A percentile compares a stretch with the other conserved stretches of the same genome.
Conservation (phyloP, 2,888 invertebrate genomes). For the Nomada hirtipes region DNA sequence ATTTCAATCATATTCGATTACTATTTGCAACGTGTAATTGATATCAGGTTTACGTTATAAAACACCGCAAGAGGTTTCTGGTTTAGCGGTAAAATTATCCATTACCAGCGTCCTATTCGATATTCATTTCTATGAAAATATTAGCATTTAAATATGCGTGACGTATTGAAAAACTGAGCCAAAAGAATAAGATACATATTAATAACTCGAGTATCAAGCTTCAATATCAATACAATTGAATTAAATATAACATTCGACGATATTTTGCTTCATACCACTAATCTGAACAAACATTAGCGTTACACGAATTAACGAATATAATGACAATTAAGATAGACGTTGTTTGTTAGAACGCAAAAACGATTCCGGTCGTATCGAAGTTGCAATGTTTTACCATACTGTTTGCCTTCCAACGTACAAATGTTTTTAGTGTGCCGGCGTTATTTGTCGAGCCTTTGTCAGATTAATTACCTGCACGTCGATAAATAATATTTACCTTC, state of each 20-base stretch:
- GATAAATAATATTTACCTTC: constrained; percentile 56
- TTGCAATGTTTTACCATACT: constrained; percentile 23
- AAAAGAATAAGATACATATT: too few relatives aligned
- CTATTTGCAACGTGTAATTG: too few relatives aligned
- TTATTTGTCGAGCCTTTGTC: constrained; percentile 43
- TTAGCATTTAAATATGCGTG: neutral
- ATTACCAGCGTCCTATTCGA: too few relatives aligned
- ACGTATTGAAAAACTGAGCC: too few relatives aligned
- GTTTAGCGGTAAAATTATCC: too few relatives aligned
- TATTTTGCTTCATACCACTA: neutral
- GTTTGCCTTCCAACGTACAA: constrained; percentile 42
- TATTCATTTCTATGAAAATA: too few relatives aligned
- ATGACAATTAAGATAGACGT: neutral
- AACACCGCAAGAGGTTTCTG: too few relatives aligned
- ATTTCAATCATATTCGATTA: too few relatives aligned
- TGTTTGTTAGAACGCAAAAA: constrained; percentile 14
- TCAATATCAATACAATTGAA: too few relatives aligned
- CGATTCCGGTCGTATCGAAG: constrained; percentile 10
- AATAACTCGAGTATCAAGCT: too few relatives aligned
- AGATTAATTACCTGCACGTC: constrained; percentile 43
- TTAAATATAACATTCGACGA: too few relatives aligned
- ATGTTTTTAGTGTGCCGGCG: constrained; percentile 37
- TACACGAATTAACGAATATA: constrained; percentile 2
- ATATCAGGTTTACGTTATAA: too few relatives aligned
- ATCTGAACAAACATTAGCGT: neutral